Percentiles rank a stretch among this genome's conserved stretches.
Conservation (phyloP, 35 echinoderm and acorn worm species). For the Diadema setosum region DNA sequence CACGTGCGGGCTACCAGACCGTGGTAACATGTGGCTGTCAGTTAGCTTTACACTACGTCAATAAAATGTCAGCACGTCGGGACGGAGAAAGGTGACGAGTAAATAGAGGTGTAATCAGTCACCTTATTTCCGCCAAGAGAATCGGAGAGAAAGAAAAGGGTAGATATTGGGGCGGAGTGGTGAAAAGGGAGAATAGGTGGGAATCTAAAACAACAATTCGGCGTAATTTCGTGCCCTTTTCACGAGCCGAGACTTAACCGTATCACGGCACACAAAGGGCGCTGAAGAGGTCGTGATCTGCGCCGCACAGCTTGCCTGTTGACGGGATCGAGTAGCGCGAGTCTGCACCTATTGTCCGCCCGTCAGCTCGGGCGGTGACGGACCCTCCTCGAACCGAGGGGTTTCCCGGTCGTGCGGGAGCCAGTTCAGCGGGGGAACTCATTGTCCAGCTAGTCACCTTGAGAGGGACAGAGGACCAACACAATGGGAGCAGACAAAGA, state of each 20-base stretch:
- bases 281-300: background rate
- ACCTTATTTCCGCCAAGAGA: background rate
- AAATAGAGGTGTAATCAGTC: background rate
- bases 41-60: background rate
- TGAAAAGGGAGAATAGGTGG: background rate
- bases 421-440: background rate
- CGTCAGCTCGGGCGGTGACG: background rate
- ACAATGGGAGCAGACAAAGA: background rate
- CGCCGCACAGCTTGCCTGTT: background rate
- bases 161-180: no score
- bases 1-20: background rate
- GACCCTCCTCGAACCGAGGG: background rate
- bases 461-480: background rate
- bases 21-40: no score
- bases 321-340: background rate
- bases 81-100: background rate
- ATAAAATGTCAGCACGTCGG: background rate
- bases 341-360: no score
- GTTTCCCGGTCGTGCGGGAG: background rate
- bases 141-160: background rate
- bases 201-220: conserved; percentile 9
- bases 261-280: background rate
- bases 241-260: background rate
- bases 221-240: conserved; percentile 4
- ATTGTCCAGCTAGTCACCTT: background rate